phyloP scores from a whole-genome alignment of 2,113 vertebrate genomes.

The Cebidichthys violaceus region DNA sequence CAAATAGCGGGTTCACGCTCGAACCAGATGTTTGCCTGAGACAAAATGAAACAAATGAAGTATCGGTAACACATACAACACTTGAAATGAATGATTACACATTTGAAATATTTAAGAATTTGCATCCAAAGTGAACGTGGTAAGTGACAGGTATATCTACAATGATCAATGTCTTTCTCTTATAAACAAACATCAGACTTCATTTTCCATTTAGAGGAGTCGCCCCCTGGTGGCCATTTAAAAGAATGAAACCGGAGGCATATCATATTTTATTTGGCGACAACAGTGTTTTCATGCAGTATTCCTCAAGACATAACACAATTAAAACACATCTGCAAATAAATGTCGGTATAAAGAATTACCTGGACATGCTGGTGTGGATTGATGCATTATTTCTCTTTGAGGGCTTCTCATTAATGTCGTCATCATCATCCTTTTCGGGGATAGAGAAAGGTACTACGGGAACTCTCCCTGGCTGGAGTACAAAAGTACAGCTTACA shows the following conservation, averaged over 20 bases:
- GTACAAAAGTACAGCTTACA: constrained; percentile 3
- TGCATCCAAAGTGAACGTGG: neutral
- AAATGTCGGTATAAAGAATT: neutral
- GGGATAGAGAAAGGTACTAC: constrained; percentile 79
- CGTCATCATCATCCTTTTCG: constrained; percentile 73
- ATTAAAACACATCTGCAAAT: neutral
- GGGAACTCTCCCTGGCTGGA: constrained; percentile 79
- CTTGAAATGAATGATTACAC: neutral
- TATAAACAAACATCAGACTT: neutral
- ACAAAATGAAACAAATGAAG: neutral
- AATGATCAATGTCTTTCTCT: neutral
- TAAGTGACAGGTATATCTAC: neutral
- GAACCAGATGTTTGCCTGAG: constrained; percentile 77
- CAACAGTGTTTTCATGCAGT: neutral
- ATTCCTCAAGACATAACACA: neutral
- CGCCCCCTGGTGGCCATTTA: neutral
- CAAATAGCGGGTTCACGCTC: constrained; percentile 44
- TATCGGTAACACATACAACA: neutral
- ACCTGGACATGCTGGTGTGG: constrained; percentile 72
- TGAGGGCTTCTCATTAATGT: constrained; percentile 30
- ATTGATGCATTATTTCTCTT: constrained; percentile 55
- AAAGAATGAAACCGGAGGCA: neutral
- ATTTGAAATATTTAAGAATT: neutral
- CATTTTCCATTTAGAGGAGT: neutral
- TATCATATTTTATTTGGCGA: neutral